Evolutionary conservation across 2,888 invertebrate species (phyloP), one percentile per base, ranked within the genome.

Genomic region (Lobophora halterata): DNA sequence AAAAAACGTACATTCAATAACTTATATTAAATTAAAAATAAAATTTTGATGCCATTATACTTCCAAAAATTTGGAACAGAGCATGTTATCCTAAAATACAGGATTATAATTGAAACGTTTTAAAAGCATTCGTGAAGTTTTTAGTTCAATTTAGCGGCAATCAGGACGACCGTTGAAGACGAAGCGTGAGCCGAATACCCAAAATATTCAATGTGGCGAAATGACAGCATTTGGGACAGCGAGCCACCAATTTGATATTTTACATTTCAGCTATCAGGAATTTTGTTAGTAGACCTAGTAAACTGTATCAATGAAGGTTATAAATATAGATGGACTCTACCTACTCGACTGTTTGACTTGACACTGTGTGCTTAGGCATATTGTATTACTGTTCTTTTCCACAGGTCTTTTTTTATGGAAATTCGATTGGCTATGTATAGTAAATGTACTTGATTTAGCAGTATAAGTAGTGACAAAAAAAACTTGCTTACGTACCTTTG

Each of bases 131-230:
- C 78, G 78, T 81, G 79, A 86, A 88, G 82, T 88, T 87, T 85
- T 88, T 88, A 88, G 87, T 86, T 85, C 81, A 88, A 88, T 88
- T 87, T 88, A 80, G 81, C 79, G 71, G 85, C 87, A 88, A 88
- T 88, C 88, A 88, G 80, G 79, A 75, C 78, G 83, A 76, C 85
- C 76, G 86, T 82, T 81, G 83, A 81, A 81, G 81, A 77, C 58
- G 78, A 71, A 65, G 83, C 88, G 88, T 88, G 88, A 83, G 76
- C 53, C 47, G 88, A 83, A 85, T 88, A 61, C 61, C 67, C 80
- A 76, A 85, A 83, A 80, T 86, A 86, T 86, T 83, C 85, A 85
- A 80, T 73, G 79, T 71, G 71, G 65, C 64, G 66, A 72, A 72
- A 75, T 78, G 73, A 74, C 67, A 71, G 69, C 62, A 57, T 63